Base-by-base conservation (phyloP, 2,797 vertebrate species). In the Microhierax caerulescens region DNA sequence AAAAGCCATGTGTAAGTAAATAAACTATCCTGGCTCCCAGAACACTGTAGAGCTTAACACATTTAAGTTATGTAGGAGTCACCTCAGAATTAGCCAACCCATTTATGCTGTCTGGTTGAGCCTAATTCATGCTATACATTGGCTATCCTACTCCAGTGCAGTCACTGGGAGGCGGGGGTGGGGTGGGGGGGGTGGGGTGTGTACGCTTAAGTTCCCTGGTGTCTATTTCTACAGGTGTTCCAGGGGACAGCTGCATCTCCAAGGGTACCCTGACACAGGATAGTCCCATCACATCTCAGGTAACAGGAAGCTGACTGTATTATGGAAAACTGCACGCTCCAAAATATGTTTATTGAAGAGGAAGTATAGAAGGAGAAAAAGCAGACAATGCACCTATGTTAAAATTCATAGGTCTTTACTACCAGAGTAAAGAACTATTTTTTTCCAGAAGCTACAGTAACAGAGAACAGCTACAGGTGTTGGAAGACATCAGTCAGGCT, bases 81-180 rank as follows among this genome's bases (percentile, higher is more conserved):
- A n/a, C 19, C 9, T 75, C 23, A 50, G 57, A 88, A 84, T 39
- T 20, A 53, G 20, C 10, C 39, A 79, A 34, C 3, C 11, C 34
- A 10, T 50, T 73, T 37, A 8, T 8, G 11, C 7, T 32, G 54
- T 10, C 30, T 59, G 65, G 27, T 30, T 48, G 45, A 50, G 57
- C 34, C 30, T 0, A 64, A 25, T 8, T 5, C 0, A 0, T 19
- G 41, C 18, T 70, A 60, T 3, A 34, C 7, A 5, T 1, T 6
- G 36, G 10, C 7, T 11, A 5, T 19, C 23, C 28, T 43, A 3
- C 6, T 13, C 43, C 69, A 16, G 21, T 12, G 28, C 65, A 61
- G 53, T 7, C 48, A 50, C 5, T 1, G 10, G 39, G 30, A 53
- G 39, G 39, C 11, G 37, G 37, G 37, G 37, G 37, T 37, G 37